Conservation (phyloP, 37 sponge, comb jelly and placozoan genomes). For the Agelas oroides region DNA sequence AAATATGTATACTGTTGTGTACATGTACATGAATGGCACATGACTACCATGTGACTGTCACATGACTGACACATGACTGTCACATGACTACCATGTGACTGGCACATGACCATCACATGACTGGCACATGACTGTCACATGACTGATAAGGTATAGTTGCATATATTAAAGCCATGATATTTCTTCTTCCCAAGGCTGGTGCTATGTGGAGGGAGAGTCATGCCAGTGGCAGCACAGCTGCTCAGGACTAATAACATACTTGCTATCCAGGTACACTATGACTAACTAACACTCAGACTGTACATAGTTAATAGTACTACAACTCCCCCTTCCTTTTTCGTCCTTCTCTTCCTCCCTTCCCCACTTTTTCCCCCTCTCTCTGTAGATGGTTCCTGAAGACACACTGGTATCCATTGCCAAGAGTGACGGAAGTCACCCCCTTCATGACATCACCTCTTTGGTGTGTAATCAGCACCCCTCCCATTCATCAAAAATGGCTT, state of each 20-base stretch:
- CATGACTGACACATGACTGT: no score
- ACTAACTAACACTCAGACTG: neutral
- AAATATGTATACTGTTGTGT: no score
- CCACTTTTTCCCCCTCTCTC: neutral
- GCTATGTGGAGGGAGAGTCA: conserved; percentile 18
- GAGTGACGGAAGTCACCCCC: neutral
- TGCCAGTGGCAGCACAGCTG: conserved; percentile 18
- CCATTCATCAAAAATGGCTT: no score
- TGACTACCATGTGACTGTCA: no score
- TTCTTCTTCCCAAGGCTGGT: conserved; percentile 15
- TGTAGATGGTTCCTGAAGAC: conserved; percentile 51
- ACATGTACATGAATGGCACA: no score
- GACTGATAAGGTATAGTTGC: no score
- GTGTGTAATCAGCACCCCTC: neutral
- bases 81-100: no score
- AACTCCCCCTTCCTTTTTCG: no score
- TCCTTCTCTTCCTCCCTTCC: no score
- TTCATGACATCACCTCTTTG: neutral
- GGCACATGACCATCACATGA: no score
- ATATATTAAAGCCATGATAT: no score
- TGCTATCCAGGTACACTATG: conserved; percentile 46
- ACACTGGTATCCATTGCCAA: conserved; percentile 18
- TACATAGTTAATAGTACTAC: neutral
- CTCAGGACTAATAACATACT: neutral
- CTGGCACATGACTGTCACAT: no score